Evolutionary conservation across 2,113 vertebrate genomes (phyloP).

Genomic region (Chionis minor): DNA sequence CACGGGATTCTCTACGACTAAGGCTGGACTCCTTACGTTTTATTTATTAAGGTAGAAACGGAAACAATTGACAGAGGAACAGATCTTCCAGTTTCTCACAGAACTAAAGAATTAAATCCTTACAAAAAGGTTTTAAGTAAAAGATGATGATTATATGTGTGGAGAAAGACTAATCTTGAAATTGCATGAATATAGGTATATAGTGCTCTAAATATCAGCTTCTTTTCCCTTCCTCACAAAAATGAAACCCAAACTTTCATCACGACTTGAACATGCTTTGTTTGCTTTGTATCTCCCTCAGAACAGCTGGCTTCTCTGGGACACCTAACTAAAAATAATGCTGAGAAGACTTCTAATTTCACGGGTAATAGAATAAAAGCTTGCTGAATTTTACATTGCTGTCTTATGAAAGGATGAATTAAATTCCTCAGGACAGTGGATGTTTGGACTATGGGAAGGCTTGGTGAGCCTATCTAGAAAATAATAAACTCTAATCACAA

Average conservation of each 20-base stretch:
- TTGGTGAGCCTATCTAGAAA: background rate
- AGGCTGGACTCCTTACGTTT: background rate
- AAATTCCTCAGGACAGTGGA: background rate
- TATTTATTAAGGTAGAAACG: background rate
- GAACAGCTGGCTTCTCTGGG: background rate
- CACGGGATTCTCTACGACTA: background rate
- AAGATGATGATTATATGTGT: background rate
- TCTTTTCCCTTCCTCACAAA: background rate
- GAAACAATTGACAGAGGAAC: background rate
- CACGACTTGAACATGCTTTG: background rate
- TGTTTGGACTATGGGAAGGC: background rate
- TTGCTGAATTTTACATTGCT: constrained; percentile 2
- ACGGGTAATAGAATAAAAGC: background rate
- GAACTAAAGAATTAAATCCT: background rate
- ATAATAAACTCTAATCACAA: background rate
- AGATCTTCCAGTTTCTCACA: background rate
- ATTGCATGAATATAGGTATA: background rate
- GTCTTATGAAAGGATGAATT: background rate
- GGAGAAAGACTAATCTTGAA: background rate
- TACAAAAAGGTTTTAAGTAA: background rate
- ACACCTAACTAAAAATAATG: background rate
- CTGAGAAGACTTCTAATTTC: background rate
- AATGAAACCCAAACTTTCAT: background rate
- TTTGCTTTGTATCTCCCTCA: background rate
- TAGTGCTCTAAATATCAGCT: background rate